Base-by-base conservation (phyloP, 2,888 invertebrate genomes). In the Spilarctia lutea region DNA sequence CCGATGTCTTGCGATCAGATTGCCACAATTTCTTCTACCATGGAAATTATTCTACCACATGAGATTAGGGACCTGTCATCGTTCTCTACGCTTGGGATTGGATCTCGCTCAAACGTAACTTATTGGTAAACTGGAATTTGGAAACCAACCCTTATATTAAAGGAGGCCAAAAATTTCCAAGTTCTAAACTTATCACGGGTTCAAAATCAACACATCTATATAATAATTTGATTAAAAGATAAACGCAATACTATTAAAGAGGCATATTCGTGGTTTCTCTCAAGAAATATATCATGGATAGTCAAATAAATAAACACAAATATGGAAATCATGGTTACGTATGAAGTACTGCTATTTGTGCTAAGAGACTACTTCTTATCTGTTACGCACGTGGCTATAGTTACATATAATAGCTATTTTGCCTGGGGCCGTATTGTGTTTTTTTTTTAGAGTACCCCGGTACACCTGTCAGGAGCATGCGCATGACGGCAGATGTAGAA, bases 401-500 rank as follows among this genome's bases (percentile, higher is more conserved):
- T 33, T 71, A 70, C 18, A 20, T 71, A 71, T 1, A 56, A 73
- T 52, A 75, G 71, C 65, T 60, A 72, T 18, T 74, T 79, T 74
- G 27, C 20, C 27, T 33, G 30, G 45, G 24, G 1, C 30, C n/a
- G 63, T 70, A 71, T 18, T 30, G 63, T 30, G 16, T 30, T 13
- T 60, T 60, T 63, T 30, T 63, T 18, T 16, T 13, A 30, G 6
- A 63, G 45, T 68, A 33, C 16, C 18, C 16, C 24, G 52, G 67
- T 81, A 85, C 89, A 89, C 89, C 89, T 89, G 89, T 87, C 86
- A 1, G 71, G 79, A 80, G 88, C 86, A 87, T 86, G 86, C 85
- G 84, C 80, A 20, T 86, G 79, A 20, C 86, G 80, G 73, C 76
- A 84, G 85, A 82, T 84, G 84, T 75, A 80, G 80, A 72, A 73